phyloP scores from a whole-genome alignment of 1,140 invertebrate species.

The Luehdorfia chinensis region DNA sequence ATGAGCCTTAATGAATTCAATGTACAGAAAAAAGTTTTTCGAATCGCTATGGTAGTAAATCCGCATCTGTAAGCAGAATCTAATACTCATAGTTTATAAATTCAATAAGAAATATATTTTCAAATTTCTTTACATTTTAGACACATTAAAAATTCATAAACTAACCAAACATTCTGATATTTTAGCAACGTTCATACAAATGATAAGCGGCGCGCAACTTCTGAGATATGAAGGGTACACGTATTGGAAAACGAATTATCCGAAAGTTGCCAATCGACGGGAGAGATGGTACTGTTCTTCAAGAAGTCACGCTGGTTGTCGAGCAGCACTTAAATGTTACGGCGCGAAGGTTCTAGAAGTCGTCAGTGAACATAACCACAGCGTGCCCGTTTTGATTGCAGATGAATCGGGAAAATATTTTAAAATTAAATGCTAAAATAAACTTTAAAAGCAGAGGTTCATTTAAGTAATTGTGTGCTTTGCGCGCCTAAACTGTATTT shows the following conservation, averaged over 20 bases:
- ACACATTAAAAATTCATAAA: no score
- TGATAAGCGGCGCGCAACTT: constrained; percentile 12
- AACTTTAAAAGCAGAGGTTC: no score
- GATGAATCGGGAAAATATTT: constrained; percentile 14
- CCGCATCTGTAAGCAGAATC: no score
- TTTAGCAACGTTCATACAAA: constrained; percentile 16
- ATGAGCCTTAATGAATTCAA: no score
- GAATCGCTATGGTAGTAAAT: no score
- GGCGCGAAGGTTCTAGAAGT: background rate
- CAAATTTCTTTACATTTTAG: no score
- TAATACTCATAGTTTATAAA: no score
- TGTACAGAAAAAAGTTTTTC: no score
- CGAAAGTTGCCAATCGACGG: background rate
- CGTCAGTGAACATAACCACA: constrained; percentile 17
- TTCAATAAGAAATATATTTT: no score
- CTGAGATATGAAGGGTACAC: constrained; percentile 19
- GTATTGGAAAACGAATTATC: constrained; percentile 16
- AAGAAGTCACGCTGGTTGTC: constrained; percentile 8
- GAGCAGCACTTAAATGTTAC: constrained; percentile 8
- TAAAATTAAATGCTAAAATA: constrained; percentile 13
- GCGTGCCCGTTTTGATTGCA: background rate
- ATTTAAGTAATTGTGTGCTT: no score
- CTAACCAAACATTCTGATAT: no score
- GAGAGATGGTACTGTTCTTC: constrained; percentile 23
- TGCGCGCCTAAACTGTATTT: no score